These are phyloP conservation scores for Pituophis catenifer DNA, from an alignment of 2,113 vertebrate species.

Conservation along the genomic window DNA sequence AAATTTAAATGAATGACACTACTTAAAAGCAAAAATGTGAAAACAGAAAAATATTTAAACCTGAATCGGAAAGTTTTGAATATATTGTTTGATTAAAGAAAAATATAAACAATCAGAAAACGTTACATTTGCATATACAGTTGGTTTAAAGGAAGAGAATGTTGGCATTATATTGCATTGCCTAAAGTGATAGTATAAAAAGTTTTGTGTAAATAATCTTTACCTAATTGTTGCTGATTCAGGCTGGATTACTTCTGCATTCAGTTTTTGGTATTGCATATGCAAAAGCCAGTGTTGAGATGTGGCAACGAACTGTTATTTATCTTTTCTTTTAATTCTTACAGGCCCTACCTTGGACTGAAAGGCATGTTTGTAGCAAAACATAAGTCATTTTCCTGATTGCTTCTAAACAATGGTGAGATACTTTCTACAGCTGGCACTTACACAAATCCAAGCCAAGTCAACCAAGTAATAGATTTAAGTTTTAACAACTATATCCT, in stretches of 20 bases:
- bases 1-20: background rate
- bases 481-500: background rate
- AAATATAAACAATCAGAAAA: background rate
- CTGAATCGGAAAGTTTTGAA: background rate
- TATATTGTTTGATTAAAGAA: background rate
- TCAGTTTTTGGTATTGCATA: background rate
- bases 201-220: rapidly evolving
- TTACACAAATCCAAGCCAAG: background rate
- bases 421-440: background rate
- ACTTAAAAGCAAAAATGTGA: background rate
- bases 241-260: background rate
- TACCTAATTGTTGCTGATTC: background rate
- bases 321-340: background rate
- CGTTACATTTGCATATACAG: background rate
- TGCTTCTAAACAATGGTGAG: background rate
- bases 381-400: background rate
- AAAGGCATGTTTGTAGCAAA: background rate
- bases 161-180: background rate
- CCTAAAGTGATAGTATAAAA: background rate
- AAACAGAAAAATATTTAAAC: constrained; percentile 3
- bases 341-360: background rate
- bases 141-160: background rate
- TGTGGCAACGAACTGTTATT: background rate
- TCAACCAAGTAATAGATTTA: background rate
- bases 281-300: background rate